These are phyloP conservation scores for Acanthurus leucopareius DNA, from an alignment of 2,797 vertebrate genomes.

Conservation along the genomic window DNA sequence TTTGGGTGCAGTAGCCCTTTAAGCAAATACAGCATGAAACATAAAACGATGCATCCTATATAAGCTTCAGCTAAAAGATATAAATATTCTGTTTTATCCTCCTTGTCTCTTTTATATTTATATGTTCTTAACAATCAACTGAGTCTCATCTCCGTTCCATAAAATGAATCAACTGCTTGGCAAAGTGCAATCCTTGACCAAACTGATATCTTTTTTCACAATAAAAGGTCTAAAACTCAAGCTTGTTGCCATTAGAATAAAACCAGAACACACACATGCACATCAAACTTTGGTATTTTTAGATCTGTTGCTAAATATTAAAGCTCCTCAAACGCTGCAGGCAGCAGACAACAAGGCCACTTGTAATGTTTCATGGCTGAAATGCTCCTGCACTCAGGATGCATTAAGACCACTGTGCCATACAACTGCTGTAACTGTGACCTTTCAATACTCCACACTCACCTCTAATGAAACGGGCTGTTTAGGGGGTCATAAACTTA, in stretches of 20 bases:
- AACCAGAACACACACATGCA: constrained; percentile 8
- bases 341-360: constrained; percentile 21
- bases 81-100: too few species aligned
- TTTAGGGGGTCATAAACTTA: constrained; percentile 58
- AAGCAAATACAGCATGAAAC: too few species aligned
- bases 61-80: too few species aligned
- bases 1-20: too few species aligned
- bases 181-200: too few species aligned
- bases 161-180: too few species aligned
- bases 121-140: too few species aligned
- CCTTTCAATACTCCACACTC: constrained; percentile 43
- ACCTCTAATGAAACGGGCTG: constrained; percentile 62
- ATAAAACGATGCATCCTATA: too few species aligned
- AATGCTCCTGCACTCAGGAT: constrained; percentile 25
- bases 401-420: constrained; percentile 15
- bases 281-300: constrained; percentile 6
- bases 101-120: too few species aligned
- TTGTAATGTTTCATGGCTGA: constrained; percentile 13
- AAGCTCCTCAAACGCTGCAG: constrained; percentile 6
- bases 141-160: too few species aligned
- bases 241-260: not conserved
- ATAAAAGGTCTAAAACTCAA: not conserved
- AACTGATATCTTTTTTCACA: too few species aligned
- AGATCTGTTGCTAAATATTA: not conserved
- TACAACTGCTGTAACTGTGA: constrained; percentile 37